These are phyloP conservation scores for Sebastolobus alascanus DNA, from an alignment of 2,797 vertebrate genomes.

Conservation along the genomic window DNA sequence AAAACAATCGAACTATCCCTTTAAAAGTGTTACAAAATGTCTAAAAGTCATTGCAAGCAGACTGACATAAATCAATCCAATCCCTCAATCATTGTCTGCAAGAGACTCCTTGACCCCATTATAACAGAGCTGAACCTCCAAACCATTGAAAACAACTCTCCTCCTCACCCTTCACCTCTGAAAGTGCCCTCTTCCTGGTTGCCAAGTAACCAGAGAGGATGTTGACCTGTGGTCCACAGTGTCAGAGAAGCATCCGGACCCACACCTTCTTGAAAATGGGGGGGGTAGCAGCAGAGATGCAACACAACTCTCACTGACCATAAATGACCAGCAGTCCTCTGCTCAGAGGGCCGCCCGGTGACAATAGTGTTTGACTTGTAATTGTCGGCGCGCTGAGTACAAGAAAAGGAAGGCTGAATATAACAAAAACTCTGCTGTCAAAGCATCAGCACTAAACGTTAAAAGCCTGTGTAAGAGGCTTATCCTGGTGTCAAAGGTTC, in stretches of 20 bases:
- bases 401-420: slow-evolving; percentile 27
- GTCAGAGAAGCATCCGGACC: slow-evolving; percentile 39
- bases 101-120: slow-evolving; percentile 7
- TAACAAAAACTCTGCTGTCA: slow-evolving; percentile 61
- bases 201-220: slow-evolving; percentile 53
- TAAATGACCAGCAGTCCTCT: slow-evolving; percentile 28
- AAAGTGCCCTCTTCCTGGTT: slow-evolving; percentile 43
- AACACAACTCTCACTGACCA: slow-evolving; percentile 13
- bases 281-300: slow-evolving; percentile 24
- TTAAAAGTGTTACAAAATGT: background rate
- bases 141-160: slow-evolving; percentile 5
- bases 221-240: slow-evolving; percentile 43
- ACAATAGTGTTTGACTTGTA: slow-evolving; percentile 51
- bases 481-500: slow-evolving; percentile 58
- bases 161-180: slow-evolving; percentile 28
- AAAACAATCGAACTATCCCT: no score
- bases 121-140: slow-evolving; percentile 14
- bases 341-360: slow-evolving; percentile 10
- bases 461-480: slow-evolving; percentile 52
- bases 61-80: background rate
- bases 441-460: slow-evolving; percentile 53
- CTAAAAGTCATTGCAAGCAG: background rate
- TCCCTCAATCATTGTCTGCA: background rate
- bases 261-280: slow-evolving; percentile 20
- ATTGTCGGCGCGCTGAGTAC: slow-evolving; percentile 21